Evolutionary conservation across 1,140 invertebrate genomes (phyloP).

Genomic region (Spodoptera frugiperda): DNA sequence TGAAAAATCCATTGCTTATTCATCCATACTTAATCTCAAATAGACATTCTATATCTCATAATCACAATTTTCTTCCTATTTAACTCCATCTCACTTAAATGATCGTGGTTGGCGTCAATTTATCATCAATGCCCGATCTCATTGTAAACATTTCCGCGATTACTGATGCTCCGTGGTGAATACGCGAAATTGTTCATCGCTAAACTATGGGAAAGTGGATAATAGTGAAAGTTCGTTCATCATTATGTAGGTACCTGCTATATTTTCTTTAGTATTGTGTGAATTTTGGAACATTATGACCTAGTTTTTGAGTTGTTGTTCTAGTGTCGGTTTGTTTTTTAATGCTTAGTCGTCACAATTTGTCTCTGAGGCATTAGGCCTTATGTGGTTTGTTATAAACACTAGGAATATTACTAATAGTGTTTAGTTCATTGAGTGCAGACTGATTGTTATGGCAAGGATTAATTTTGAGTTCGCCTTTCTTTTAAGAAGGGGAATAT

Average conservation of each 20-base stretch:
- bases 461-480: too few relatives aligned
- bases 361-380: too few relatives aligned
- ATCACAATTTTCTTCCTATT: neutral
- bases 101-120: neutral
- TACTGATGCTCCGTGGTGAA: constrained; percentile 13
- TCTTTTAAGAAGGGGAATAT: too few relatives aligned
- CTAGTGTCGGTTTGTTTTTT: too few relatives aligned
- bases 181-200: constrained; percentile 18
- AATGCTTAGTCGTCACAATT: too few relatives aligned
- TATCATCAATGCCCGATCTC: constrained; percentile 14
- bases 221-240: constrained; percentile 20
- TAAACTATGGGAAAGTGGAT: constrained; percentile 12
- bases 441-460: too few relatives aligned
- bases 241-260: neutral
- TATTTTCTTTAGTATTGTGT: neutral
- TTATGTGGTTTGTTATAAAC: too few relatives aligned
- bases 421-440: too few relatives aligned
- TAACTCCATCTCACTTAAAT: neutral
- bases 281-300: neutral
- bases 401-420: too few relatives aligned
- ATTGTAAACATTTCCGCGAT: neutral
- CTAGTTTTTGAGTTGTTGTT: too few relatives aligned
- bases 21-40: neutral
- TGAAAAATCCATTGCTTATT: too few relatives aligned
- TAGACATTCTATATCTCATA: too few relatives aligned